Percentiles rank a stretch among this genome's conserved stretches.
Evolutionary conservation across 2,797 vertebrate genomes (phyloP).

Genomic region (Myripristis jacobus): DNA sequence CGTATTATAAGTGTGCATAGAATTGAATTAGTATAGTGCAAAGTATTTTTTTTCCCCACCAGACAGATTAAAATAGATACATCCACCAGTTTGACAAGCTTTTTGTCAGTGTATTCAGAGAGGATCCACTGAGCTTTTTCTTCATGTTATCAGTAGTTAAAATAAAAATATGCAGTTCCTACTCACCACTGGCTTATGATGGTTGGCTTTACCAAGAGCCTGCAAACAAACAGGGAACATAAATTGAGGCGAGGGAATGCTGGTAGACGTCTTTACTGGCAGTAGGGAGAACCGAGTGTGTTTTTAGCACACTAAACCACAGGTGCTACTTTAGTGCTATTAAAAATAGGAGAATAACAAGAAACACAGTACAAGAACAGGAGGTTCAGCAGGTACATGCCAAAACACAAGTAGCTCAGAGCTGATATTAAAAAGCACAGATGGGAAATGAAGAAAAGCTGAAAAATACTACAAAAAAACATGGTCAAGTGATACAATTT

Average conservation of each 20-base stretch:
- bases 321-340: neutral
- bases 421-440: neutral
- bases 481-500: neutral
- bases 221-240: constrained; percentile 44
- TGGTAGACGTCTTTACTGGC: neutral
- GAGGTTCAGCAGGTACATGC: no score
- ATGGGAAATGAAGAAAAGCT: neutral
- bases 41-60: neutral
- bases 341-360: neutral
- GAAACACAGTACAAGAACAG: neutral
- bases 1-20: constrained; percentile 10
- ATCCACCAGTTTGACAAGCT: neutral
- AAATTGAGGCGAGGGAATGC: neutral
- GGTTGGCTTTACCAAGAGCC: constrained; percentile 78
- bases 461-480: neutral
- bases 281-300: neutral
- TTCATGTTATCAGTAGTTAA: neutral
- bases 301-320: neutral
- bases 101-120: neutral
- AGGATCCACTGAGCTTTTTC: neutral
- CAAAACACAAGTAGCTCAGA: neutral
- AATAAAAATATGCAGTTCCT: constrained; percentile 12
- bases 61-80: no score
- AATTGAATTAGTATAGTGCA: neutral
- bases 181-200: constrained; percentile 78